Base-by-base conservation (phyloP, 2,797 vertebrate genomes). In the Sardinella longiceps region DNA sequence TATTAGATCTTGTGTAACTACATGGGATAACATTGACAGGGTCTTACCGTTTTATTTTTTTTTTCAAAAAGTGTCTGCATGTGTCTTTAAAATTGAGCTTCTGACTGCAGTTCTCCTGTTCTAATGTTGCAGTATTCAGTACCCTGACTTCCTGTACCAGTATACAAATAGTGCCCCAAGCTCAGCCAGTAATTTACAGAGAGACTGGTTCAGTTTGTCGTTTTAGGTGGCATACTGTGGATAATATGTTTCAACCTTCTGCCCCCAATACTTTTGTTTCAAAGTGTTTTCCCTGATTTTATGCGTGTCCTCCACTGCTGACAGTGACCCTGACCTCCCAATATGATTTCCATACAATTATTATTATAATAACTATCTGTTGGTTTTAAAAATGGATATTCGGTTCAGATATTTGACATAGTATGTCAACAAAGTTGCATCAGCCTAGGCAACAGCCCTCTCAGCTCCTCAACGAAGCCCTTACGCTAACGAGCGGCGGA, bases 401-500 rank as follows among this genome's bases (percentile, higher is more conserved):
- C 39, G 18, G 18, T 60, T 5, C 6, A 43, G 10, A 39, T 77
- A 77, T 77, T 23, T 77, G 70, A 33, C 15, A 39, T 77, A 43
- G 33, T 30, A 74, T 74, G 33, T 74, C 63, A 70, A 70, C 63
- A 70, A 74, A 74, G 66, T 74, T 74, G 14, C 66, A 74, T 74
- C 66, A 74, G 30, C 14, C 66, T 37, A 74, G 28, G 30, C 39
- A 1, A 37, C 12, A 37, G 66, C 37, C 30, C 30, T 37, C 30
- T 37, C 12, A 5, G 63, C 63, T 70, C 30, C 14, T 43, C 18
- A 10, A 7, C 7, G 28, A 77, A 77, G 70, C 15, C 70, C 37
- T 43, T 43, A 37, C 6, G 37, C 18, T 77, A 80, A 91, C 90
- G 90, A 90, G 88, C 87, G 81, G 89, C 90, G 82, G 82, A 91